phyloP scores from a whole-genome alignment of 1,140 invertebrate species.

The Orius laevigatus region DNA sequence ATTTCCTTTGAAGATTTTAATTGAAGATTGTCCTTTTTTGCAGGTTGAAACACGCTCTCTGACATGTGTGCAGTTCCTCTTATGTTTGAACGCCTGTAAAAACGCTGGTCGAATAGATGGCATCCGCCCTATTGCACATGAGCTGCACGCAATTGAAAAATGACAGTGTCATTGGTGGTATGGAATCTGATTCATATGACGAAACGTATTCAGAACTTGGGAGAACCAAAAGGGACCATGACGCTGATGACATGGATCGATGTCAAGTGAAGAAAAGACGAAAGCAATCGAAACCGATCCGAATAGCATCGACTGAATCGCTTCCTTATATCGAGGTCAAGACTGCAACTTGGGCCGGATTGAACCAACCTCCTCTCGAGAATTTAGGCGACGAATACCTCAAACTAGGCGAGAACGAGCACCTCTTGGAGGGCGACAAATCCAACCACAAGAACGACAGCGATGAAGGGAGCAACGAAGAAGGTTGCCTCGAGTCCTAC shows the following conservation, averaged over 20 bases:
- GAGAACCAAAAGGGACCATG: constrained; percentile 11
- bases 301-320: constrained; percentile 19
- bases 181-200: constrained; percentile 11
- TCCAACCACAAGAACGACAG: constrained; percentile 6
- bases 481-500: not conserved
- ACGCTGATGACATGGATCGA: constrained; percentile 17
- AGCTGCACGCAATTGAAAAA: constrained; percentile 16
- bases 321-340: constrained; percentile 6
- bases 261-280: constrained; percentile 21
- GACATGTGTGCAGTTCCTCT: too few relatives aligned
- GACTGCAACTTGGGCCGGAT: constrained; percentile 1
- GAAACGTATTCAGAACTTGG: constrained; percentile 11
- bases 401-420: not conserved
- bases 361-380: not conserved
- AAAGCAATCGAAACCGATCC: constrained; percentile 22
- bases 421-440: not conserved
- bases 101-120: constrained; percentile 17
- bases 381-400: not conserved
- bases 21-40: too few relatives aligned
- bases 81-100: too few relatives aligned
- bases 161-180: constrained; percentile 15
- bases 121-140: constrained; percentile 18
- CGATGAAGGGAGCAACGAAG: constrained; percentile 3
- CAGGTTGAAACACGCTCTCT: too few relatives aligned
- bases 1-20: too few relatives aligned